Evolutionary conservation across 1,140 invertebrate species (phyloP), one percentile per base, ranked within the genome.

Genomic region (Chymomyza costata): DNA sequence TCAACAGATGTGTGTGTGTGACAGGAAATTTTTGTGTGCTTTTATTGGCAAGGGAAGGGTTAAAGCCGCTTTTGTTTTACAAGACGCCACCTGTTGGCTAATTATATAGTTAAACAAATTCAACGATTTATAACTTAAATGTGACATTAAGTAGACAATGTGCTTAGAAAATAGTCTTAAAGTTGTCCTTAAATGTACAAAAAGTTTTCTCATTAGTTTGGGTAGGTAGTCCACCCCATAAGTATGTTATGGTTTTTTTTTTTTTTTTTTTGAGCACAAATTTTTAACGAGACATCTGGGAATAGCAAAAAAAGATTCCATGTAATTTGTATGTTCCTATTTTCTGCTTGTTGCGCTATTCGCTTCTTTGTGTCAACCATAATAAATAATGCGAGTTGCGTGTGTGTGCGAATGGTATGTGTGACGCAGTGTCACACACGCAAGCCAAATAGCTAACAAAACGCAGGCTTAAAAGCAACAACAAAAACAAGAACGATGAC

Each of bases 261-360:
- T 41, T 16, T 31, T 6, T 11, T 46, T 38, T 63, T 60, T 53
- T 71, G 49, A 61, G n/a, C n/a, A n/a, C n/a, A n/a, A n/a, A 71
- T 60, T 55, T 82, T 82, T 67, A 82, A 76, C 76, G 70, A 71
- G 67, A 59, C 66, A 55, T 47, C 57, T 59, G 69, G 66, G 76
- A 67, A 68, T 82, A 66, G 68, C 58, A 74, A 61, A n/a, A n/a
- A n/a, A n/a, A n/a, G 59, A 60, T 67, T 74, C 50, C 57, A 37
- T 70, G 69, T 71, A 58, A 64, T 71, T 71, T n/a, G n/a, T n/a
- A n/a, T n/a, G n/a, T n/a, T n/a, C n/a, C n/a, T n/a, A n/a, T n/a
- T n/a, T 76, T 43, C 49, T 32, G 35, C 34, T 34, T 8, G 34
- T 25, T 18, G 35, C 40, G 49, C 18, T n/a, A n/a, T n/a, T n/a